phyloP scores from a whole-genome alignment of 2,888 invertebrate genomes.

The Trachelus troglodyta region DNA sequence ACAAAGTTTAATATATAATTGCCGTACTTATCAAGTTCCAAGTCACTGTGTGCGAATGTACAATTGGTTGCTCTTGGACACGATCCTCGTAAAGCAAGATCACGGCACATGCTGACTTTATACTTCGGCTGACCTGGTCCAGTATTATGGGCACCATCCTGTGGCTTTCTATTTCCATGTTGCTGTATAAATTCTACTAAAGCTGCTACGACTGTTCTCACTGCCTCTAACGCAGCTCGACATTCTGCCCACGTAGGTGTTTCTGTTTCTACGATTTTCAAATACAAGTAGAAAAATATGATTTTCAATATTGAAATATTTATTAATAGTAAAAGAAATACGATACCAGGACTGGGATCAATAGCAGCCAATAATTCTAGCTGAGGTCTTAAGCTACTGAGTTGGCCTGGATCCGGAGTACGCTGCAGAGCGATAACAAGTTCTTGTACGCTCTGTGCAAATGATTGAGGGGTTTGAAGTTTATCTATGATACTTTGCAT shows the following conservation, averaged over 20 bases:
- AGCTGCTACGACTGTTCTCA: constrained; percentile 79
- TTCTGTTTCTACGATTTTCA: constrained; percentile 68
- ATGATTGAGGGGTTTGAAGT: constrained; percentile 92
- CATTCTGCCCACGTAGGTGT: constrained; percentile 75
- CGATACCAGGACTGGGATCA: constrained; percentile 83
- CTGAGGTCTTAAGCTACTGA: constrained; percentile 81
- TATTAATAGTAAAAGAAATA: constrained; percentile 44
- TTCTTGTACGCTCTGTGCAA: constrained; percentile 91
- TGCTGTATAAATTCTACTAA: constrained; percentile 82
- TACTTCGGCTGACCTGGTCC: constrained; percentile 77
- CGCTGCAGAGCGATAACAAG: constrained; percentile 90
- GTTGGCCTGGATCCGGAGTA: constrained; percentile 85
- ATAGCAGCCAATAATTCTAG: constrained; percentile 88
- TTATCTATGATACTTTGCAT: constrained; percentile 96
- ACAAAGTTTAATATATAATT: constrained; percentile 1
- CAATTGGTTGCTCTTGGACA: constrained; percentile 91
- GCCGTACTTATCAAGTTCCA: constrained; percentile 85
- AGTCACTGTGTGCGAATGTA: constrained; percentile 92
- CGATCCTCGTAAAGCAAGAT: constrained; percentile 80
- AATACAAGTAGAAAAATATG: constrained; percentile 9
- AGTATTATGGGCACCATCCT: constrained; percentile 69
- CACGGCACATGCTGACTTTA: constrained; percentile 92
- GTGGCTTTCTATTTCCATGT: constrained; percentile 76
- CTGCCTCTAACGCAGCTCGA: constrained; percentile 76
- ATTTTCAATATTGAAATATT: constrained; percentile 14